These are phyloP conservation scores for Craterocephalus amniculus DNA, from an alignment of 2,797 vertebrate species.

Conservation along the genomic window DNA sequence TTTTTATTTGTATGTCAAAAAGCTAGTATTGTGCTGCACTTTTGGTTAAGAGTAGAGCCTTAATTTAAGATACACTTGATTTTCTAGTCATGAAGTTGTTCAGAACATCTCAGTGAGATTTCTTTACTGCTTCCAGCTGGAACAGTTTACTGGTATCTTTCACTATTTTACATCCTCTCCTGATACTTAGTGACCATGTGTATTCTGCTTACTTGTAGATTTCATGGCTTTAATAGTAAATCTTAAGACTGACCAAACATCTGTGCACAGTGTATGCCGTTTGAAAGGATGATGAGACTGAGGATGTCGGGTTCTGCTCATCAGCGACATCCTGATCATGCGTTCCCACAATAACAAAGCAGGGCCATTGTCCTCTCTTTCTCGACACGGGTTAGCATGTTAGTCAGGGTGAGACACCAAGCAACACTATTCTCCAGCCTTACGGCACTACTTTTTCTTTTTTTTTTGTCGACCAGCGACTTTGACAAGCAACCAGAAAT, in stretches of 20 bases:
- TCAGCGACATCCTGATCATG: conserved; percentile 26
- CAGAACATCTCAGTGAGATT: conserved; percentile 59
- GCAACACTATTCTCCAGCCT: conserved; percentile 36
- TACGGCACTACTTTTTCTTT: not conserved
- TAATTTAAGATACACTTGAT: conserved; percentile 20
- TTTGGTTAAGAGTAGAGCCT: conserved; percentile 18
- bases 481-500: conserved; percentile 44
- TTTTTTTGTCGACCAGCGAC: conserved; percentile 30
- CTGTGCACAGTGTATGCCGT: conserved; percentile 33
- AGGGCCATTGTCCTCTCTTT: conserved; percentile 22
- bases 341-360: conserved; percentile 3
- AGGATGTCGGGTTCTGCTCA: conserved; percentile 38
- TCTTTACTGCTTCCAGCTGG: conserved; percentile 47
- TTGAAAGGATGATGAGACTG: conserved; percentile 26
- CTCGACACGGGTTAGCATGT: conserved; percentile 35
- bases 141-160: conserved; percentile 60
- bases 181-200: conserved; percentile 34
- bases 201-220: conserved; percentile 22
- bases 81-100: conserved; percentile 82
- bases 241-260: conserved; percentile 67
- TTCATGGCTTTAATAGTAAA: conserved; percentile 37
- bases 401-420: conserved; percentile 27
- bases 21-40: conserved; percentile 78
- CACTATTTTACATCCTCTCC: conserved; percentile 68
- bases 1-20: conserved; percentile 70